Base-by-base conservation (phyloP, 2,797 vertebrate species). In the Platyrinchus mystaceus region DNA sequence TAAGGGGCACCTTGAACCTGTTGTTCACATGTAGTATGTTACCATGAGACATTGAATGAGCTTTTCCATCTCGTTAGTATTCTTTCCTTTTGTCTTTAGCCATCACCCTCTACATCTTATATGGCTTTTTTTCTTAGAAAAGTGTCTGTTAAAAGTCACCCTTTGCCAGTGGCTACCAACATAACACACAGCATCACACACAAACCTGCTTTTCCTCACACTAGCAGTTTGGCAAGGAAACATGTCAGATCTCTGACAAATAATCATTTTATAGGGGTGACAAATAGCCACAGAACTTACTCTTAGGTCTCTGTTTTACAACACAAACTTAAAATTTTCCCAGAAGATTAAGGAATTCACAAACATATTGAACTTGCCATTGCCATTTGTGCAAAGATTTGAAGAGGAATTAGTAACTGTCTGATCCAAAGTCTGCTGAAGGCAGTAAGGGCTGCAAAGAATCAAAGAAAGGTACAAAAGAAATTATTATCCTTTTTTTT, bases 351-450 rank as follows among this genome's bases (percentile, higher is more conserved):
- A 81, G 37, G 64, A 93, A 84, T 80, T 85, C 75, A 58, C 52
- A 41, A 44, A 64, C 28, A 10, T 6, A 46, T 26, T 18, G 32
- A 79, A 46, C 27, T 67, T 44, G 47, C 18, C 1, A 0, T 58
- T 87, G 49, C 47, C 59, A 78, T 87, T 81, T 81, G 28, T 50
- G 50, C 77, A 26, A 76, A 69, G 64, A 55, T 92, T 83, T 92
- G 62, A 83, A 80, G 60, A 85, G 27, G 16, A 94, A 91, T 91
- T 83, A 92, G 62, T 81, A 85, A 92, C 64, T 70, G n/a, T 74
- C 86, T 83, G 75, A 78, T 80, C 62, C 84, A 92, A 92, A 94
- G 68, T 70, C 75, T 53, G 22, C 41, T 83, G 64, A 89, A 92
- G 15, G 46, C 49, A 85, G 32, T 44, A 67, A 84, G 80, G 68